Conservation (phyloP, 2,797 vertebrate species). For the Enteromius fasciolatus region DNA sequence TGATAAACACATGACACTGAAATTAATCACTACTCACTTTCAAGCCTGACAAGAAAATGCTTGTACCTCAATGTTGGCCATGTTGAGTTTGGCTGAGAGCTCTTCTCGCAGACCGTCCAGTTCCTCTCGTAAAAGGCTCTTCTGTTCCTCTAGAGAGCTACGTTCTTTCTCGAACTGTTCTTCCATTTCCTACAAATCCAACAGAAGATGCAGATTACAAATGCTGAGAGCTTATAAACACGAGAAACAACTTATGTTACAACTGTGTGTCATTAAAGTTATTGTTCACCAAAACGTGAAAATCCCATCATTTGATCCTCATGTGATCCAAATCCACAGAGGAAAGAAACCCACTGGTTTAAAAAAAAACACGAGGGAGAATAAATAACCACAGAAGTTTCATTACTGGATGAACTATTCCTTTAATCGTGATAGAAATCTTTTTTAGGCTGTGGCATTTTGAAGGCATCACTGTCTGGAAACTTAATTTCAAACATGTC, state of each 20-base stretch:
- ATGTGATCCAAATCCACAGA: neutral
- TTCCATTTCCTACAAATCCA: constrained; percentile 86
- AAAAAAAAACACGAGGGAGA: neutral
- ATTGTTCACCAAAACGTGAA: neutral
- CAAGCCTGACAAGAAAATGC: no score
- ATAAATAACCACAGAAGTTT: neutral
- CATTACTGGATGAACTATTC: constrained; percentile 17
- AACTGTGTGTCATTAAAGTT: neutral
- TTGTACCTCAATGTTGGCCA: constrained; percentile 86
- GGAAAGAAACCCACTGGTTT: neutral
- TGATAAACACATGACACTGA: constrained; percentile 48
- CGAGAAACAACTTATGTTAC: neutral
- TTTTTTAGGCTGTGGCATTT: constrained; percentile 18
- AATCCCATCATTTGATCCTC: neutral
- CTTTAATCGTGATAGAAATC: neutral
- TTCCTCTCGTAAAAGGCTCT: constrained; percentile 86
- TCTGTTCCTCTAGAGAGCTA: constrained; percentile 88
- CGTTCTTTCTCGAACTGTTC: constrained; percentile 92
- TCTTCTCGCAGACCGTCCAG: constrained; percentile 88
- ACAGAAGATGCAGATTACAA: constrained; percentile 15
- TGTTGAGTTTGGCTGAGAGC: constrained; percentile 83
- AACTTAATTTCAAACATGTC: constrained; percentile 35
- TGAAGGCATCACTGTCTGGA: constrained; percentile 15
- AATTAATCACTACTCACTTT: constrained; percentile 49
- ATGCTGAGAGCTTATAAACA: neutral